Evolutionary conservation across 2,113 vertebrate genomes (phyloP).

Genomic region (Ctenodactylus gundi): DNA sequence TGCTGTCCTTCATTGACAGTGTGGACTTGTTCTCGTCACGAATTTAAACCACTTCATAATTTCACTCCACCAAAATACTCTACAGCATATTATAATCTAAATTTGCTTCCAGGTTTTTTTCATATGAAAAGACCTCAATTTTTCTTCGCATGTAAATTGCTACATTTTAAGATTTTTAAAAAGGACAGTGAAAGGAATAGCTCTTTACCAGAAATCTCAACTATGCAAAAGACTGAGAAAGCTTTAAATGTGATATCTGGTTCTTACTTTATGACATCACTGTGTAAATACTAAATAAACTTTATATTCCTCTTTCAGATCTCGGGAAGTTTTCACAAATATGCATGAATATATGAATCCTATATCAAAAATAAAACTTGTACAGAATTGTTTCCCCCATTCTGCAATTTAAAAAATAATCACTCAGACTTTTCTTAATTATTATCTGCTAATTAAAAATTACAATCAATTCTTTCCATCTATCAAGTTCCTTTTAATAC

Average conservation of each 20-base stretch:
- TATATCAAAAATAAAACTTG: background rate
- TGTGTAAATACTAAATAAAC: background rate
- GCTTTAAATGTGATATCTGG: background rate
- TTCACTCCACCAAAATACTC: background rate
- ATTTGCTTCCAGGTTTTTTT: background rate
- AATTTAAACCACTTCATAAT: background rate
- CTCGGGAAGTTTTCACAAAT: background rate
- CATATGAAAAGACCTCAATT: background rate
- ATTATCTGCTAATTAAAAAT: background rate
- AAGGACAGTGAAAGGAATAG: background rate
- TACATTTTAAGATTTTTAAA: background rate
- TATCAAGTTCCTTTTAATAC: background rate
- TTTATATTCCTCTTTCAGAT: background rate
- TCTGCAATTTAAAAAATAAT: background rate
- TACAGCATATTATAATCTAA: background rate
- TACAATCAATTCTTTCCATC: background rate
- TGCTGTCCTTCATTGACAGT: too few species aligned
- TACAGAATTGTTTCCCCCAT: background rate
- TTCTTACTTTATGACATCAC: background rate
- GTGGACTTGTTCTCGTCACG: background rate
- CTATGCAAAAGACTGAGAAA: background rate
- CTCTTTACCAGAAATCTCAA: too few species aligned
- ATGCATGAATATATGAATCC: too few species aligned
- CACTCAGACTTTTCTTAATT: background rate
- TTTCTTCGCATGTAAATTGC: background rate